Percentiles rank a stretch among this genome's conserved stretches.
These are phyloP conservation scores for Mus caroli DNA, from an alignment of 2,797 vertebrate genomes.

Conservation along the genomic window DNA sequence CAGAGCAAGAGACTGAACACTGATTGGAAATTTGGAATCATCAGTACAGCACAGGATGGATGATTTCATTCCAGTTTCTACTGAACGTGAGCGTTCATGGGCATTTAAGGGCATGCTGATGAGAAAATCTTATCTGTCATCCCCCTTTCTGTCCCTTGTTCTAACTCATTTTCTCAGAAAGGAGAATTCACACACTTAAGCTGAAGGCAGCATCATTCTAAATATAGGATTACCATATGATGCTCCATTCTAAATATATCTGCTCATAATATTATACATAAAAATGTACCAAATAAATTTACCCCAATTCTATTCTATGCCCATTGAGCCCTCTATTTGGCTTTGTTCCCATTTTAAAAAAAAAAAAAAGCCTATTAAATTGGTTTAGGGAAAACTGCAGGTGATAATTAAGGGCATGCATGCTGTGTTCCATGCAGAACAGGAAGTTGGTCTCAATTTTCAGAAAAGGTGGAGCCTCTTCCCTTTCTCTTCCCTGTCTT, in stretches of 20 bases:
- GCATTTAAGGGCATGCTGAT: neutral
- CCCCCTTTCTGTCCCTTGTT: neutral
- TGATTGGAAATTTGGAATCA: conserved; percentile 44
- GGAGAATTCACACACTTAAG: neutral
- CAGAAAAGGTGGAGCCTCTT: neutral
- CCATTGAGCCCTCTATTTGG: neutral
- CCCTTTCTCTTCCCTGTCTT: neutral
- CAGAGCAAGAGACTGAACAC: neutral
- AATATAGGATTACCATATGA: neutral
- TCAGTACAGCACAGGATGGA: neutral
- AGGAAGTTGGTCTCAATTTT: neutral
- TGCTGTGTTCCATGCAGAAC: neutral
- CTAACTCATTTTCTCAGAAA: neutral
- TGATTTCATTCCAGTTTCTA: neutral
- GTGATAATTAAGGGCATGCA: neutral
- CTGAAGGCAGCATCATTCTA: neutral
- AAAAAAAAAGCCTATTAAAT: neutral
- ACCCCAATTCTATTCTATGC: neutral
- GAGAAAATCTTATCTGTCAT: neutral
- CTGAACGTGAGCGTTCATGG: neutral
- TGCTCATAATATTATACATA: neutral
- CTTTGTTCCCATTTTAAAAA: neutral
- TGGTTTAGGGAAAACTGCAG: neutral
- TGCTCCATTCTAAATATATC: neutral
- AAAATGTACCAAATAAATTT: neutral